Evolutionary conservation across 1,140 invertebrate genomes (phyloP).

Genomic region (Ceratosolen solmsi): DNA sequence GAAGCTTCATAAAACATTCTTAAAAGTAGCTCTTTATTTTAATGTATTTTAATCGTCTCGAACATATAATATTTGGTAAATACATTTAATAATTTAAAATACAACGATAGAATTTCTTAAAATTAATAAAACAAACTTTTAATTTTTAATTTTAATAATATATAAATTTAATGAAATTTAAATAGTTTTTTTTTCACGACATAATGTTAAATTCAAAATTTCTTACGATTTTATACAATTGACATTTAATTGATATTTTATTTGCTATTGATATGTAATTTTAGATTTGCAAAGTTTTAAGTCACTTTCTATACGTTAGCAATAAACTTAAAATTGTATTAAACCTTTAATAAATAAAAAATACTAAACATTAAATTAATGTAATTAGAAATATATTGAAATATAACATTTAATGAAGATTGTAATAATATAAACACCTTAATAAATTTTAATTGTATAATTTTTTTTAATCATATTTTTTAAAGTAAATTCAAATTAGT

Average conservation of each 20-base stretch:
- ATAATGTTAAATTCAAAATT: neutral
- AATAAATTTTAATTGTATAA: neutral
- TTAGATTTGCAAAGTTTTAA: neutral
- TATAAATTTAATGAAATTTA: too few species aligned
- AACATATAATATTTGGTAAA: too few species aligned
- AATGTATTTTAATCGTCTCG: too few species aligned
- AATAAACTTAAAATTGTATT: neutral
- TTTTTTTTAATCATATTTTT: neutral
- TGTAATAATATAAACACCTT: neutral
- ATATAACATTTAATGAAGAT: neutral
- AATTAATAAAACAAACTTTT: too few species aligned
- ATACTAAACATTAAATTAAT: neutral
- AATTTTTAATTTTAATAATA: too few species aligned
- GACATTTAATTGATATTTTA: too few species aligned
- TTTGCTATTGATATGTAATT: constrained; percentile 1
- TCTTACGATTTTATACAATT: neutral
- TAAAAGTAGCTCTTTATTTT: too few species aligned
- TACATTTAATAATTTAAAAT: too few species aligned
- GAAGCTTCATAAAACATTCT: too few species aligned
- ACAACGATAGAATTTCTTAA: too few species aligned
- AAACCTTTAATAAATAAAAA: neutral
- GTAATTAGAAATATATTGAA: neutral
- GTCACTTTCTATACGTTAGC: neutral
- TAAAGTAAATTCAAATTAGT: too few species aligned
- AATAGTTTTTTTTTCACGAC: neutral